Evolutionary conservation across 2,888 invertebrate species (phyloP).

Genomic region (Xylota segnis): DNA sequence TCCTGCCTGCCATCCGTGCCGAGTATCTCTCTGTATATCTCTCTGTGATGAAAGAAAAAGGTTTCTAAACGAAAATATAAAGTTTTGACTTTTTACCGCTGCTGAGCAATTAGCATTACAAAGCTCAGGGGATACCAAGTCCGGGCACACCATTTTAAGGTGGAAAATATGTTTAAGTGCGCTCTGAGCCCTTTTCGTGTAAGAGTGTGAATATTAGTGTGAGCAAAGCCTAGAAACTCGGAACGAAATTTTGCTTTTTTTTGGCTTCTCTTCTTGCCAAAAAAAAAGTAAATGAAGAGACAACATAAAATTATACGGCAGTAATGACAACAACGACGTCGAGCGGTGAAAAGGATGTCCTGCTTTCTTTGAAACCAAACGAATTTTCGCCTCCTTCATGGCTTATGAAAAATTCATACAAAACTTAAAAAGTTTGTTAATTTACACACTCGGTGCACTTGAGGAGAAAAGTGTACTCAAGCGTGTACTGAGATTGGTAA

Average conservation of each 20-base stretch:
- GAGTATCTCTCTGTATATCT: constrained; percentile 17
- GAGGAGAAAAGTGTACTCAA: constrained; percentile 35
- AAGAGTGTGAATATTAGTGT: constrained; percentile 29
- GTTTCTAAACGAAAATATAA: constrained; percentile 39
- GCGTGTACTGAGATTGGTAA: constrained; percentile 32
- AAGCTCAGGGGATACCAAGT: constrained; percentile 44
- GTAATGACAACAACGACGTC: background rate
- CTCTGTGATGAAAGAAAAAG: constrained; percentile 15
- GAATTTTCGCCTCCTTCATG: background rate
- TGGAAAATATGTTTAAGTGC: constrained; percentile 14
- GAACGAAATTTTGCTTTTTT: background rate
- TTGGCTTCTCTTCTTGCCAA: background rate
- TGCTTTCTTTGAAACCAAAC: constrained; percentile 24
- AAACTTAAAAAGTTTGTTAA: constrained; percentile 57
- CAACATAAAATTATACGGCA: constrained; percentile 48
- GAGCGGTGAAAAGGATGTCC: constrained; percentile 23
- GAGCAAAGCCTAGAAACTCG: background rate
- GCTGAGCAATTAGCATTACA: constrained; percentile 66
- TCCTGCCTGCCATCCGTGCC: background rate
- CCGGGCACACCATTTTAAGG: constrained; percentile 4
- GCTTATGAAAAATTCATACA: constrained; percentile 61
- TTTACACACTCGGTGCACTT: constrained; percentile 61
- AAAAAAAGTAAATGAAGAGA: background rate
- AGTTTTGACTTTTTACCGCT: constrained; percentile 59
- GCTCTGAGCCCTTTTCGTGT: background rate